Conservation (phyloP, 2,113 vertebrate genomes). For the Jacana jacana region DNA sequence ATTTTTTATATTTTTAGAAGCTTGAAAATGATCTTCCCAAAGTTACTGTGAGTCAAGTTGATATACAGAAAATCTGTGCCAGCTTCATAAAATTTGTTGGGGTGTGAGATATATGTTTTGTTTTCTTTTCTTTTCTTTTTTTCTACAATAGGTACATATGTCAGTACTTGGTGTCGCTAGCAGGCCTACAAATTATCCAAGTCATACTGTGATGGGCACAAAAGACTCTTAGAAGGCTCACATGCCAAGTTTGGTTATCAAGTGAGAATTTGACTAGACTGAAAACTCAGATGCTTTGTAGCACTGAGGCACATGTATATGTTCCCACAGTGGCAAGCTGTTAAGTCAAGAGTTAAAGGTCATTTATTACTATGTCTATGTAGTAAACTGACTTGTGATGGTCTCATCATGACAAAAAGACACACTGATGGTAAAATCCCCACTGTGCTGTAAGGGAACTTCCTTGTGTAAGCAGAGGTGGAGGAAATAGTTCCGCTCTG, state of each 20-base stretch:
- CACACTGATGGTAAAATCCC: background rate
- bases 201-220: background rate
- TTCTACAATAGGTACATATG: background rate
- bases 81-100: background rate
- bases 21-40: slow-evolving; percentile 57
- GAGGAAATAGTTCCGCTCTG: background rate
- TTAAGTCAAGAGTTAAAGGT: background rate
- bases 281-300: background rate
- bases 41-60: slow-evolving; percentile 34
- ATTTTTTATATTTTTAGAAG: slow-evolving; percentile 59
- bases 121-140: background rate
- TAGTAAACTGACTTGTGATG: background rate
- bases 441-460: background rate
- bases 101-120: background rate
- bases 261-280: background rate
- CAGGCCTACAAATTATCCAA: background rate
- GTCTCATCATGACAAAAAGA: background rate
- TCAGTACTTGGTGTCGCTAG: background rate
- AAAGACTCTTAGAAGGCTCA: background rate
- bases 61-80: background rate
- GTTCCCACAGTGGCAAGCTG: background rate
- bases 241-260: background rate
- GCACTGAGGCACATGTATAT: background rate
- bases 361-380: background rate
- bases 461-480: rapidly evolving